phyloP scores from a whole-genome alignment of 2,113 vertebrate species.

The Astur gentilis region DNA sequence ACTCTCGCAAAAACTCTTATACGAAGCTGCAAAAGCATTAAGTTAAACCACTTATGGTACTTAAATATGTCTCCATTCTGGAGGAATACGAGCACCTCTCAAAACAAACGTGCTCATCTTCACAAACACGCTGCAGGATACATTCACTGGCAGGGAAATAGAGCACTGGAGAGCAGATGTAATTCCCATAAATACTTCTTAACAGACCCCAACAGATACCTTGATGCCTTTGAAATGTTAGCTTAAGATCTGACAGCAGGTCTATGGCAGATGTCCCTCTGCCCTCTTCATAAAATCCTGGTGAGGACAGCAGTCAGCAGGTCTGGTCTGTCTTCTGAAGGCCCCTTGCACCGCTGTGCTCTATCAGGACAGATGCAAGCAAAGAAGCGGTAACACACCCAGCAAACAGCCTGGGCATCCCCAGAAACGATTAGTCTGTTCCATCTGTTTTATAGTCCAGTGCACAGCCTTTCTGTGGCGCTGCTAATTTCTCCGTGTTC shows the following conservation, averaged over 20 bases:
- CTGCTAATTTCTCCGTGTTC: background rate
- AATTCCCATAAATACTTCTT: background rate
- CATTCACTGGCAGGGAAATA: rapidly evolving
- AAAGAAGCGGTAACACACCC: background rate
- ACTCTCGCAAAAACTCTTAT: background rate
- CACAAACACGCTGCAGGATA: background rate
- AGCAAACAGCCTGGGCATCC: background rate
- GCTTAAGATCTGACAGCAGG: background rate
- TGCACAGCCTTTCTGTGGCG: background rate
- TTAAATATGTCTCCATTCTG: background rate
- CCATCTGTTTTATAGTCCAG: background rate
- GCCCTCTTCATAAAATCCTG: background rate
- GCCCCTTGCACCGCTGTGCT: background rate
- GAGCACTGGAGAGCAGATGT: background rate
- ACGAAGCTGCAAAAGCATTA: background rate
- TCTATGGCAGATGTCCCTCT: background rate
- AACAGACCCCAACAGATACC: background rate
- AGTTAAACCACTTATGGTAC: background rate
- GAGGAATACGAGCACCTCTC: rapidly evolving
- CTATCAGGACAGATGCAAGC: background rate
- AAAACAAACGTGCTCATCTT: background rate
- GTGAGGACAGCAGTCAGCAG: background rate
- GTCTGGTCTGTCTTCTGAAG: background rate
- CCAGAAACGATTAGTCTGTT: background rate
- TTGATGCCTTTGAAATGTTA: background rate